These are phyloP conservation scores for Hirundo rustica DNA, from an alignment of 2,797 vertebrate species.

Conservation along the genomic window DNA sequence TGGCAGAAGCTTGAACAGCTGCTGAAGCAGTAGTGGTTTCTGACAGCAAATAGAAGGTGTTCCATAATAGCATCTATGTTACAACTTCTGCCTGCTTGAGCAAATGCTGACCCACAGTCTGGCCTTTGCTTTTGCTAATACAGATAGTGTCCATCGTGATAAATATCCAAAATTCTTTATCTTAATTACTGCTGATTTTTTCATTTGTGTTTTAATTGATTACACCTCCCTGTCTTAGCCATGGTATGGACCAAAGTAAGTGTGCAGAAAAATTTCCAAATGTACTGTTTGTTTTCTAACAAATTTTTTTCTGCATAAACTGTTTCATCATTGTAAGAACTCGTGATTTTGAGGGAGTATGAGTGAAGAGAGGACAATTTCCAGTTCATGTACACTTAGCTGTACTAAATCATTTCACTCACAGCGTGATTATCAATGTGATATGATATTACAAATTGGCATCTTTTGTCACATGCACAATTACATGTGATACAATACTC, in stretches of 20 bases:
- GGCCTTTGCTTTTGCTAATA: not conserved
- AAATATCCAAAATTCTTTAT: not conserved
- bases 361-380: not conserved
- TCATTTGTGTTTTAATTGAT: not conserved
- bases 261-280: not conserved
- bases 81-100: not conserved
- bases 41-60: not conserved
- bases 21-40: not conserved
- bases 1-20: not conserved
- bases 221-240: not conserved
- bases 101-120: not conserved
- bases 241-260: not conserved
- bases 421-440: not conserved
- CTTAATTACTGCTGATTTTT: not conserved
- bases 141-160: not conserved
- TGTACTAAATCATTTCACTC: not conserved
- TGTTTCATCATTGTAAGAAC: not conserved
- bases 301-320: not conserved
- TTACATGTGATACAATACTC: constrained; percentile 67
- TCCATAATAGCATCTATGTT: not conserved
- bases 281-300: not conserved
- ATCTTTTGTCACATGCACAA: not conserved
- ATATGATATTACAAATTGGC: not conserved
- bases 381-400: not conserved
- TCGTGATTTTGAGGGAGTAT: not conserved